These are phyloP conservation scores for Girardinus metallicus DNA, from an alignment of 2,797 vertebrate species.

Conservation along the genomic window DNA sequence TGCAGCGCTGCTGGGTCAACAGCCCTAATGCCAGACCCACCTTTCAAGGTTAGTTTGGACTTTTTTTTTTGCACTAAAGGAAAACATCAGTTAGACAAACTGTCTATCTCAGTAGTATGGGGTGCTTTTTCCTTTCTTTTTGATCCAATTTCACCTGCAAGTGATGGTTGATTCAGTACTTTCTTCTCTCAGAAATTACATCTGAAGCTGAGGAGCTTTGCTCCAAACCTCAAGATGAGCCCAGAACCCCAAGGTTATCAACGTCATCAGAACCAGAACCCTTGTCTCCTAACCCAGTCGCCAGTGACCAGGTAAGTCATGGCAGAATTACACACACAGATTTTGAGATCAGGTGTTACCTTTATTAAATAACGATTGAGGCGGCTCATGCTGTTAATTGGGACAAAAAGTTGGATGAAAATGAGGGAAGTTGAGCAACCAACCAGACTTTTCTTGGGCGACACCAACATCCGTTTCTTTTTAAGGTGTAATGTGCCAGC, in stretches of 20 bases:
- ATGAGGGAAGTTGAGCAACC: not conserved
- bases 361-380: not conserved
- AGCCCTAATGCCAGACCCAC: constrained; percentile 88
- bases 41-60: constrained; percentile 88
- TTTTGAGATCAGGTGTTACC: not conserved
- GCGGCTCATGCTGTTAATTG: not conserved
- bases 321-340: not conserved
- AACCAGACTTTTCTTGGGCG: not conserved
- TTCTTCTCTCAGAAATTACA: constrained; percentile 87
- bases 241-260: constrained; percentile 74
- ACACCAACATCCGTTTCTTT: not conserved
- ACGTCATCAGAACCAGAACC: constrained; percentile 74
- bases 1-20: constrained; percentile 94
- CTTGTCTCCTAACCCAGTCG: constrained; percentile 56
- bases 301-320: constrained; percentile 81
- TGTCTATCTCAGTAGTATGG: not conserved
- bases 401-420: not conserved
- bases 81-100: not conserved
- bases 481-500: not conserved
- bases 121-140: not conserved
- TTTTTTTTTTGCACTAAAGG: not conserved
- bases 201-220: constrained; percentile 94
- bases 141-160: constrained; percentile 16
- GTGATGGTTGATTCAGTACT: constrained; percentile 30
- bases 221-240: constrained; percentile 90